These are phyloP conservation scores for Akabosia matsudoensis DNA, from an alignment of 1,140 invertebrate species.

Conservation along the genomic window DNA sequence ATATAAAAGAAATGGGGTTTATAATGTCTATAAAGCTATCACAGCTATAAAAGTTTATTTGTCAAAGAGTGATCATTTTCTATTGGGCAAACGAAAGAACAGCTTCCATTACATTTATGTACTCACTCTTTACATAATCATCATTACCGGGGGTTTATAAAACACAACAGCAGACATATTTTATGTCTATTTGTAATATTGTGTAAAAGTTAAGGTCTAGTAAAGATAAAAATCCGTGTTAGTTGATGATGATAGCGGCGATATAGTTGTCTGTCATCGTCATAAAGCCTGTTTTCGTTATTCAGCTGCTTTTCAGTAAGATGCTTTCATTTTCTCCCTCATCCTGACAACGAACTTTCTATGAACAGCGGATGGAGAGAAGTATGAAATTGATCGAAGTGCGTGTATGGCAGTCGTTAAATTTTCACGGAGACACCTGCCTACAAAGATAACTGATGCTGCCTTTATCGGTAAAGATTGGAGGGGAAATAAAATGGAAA, in stretches of 20 bases:
- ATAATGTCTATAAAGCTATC: slow-evolving; percentile 17
- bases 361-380: neutral
- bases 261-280: neutral
- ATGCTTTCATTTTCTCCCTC: neutral
- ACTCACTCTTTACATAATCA: neutral
- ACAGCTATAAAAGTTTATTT: neutral
- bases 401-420: neutral
- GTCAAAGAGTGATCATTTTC: neutral
- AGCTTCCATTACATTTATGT: slow-evolving; percentile 7
- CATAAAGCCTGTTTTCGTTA: neutral
- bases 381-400: neutral
- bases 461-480: neutral
- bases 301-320: no score
- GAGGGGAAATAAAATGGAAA: neutral
- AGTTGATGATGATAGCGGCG: no score
- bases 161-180: no score
- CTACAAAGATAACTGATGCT: neutral
- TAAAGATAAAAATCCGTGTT: no score
- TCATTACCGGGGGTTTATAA: no score
- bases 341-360: neutral
- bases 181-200: no score
- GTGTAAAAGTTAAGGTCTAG: no score
- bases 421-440: slow-evolving; percentile 1
- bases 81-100: neutral
- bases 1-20: slow-evolving; percentile 19